Conservation (phyloP, 2,888 invertebrate species). For the Diogma glabrata region DNA sequence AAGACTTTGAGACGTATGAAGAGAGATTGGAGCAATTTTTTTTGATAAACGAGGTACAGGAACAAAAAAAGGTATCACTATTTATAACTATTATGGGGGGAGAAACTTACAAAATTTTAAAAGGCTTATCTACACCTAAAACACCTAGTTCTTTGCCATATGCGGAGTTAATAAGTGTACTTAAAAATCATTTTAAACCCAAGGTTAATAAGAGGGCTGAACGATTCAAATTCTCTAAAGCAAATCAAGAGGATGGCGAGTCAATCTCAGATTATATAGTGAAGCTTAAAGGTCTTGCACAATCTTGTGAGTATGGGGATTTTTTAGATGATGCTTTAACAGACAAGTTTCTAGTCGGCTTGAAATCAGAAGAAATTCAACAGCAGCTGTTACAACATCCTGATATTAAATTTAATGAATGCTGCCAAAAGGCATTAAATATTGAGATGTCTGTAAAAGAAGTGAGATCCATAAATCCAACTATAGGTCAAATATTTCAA, state of each 20-base stretch:
- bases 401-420: background rate
- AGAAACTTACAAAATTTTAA: background rate
- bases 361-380: no score
- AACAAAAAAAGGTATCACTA: no score
- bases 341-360: background rate
- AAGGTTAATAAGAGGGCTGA: no score
- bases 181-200: background rate
- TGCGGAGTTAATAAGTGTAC: background rate
- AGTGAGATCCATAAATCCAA: background rate
- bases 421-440: background rate
- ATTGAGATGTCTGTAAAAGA: background rate
- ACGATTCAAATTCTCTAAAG: slow-evolving; percentile 5
- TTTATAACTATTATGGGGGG: no score
- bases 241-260: no score
- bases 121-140: background rate
- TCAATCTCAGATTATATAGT: slow-evolving; percentile 2
- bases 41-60: background rate
- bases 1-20: no score
- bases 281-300: no score
- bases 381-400: background rate
- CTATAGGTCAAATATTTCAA: background rate
- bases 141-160: background rate
- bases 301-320: background rate
- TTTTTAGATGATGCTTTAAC: background rate
- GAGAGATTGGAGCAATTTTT: background rate